These are phyloP conservation scores for Amazona guildingii DNA, from an alignment of 2,113 vertebrate species.

Conservation along the genomic window DNA sequence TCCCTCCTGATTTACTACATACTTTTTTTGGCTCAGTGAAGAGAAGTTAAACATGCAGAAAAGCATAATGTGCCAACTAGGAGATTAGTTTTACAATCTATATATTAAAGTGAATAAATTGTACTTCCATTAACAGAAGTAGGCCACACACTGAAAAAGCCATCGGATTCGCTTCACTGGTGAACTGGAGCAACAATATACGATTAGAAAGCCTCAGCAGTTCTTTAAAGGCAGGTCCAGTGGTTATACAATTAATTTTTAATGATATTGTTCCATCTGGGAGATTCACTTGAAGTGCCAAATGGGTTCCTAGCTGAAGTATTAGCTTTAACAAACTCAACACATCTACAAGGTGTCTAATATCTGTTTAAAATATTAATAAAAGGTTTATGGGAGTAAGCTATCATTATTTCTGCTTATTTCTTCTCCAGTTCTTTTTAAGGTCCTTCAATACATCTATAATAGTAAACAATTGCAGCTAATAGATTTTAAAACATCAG, in stretches of 20 bases:
- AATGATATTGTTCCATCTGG: slow-evolving; percentile 72
- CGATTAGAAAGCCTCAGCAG: slow-evolving; percentile 69
- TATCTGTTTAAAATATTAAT: slow-evolving; percentile 26
- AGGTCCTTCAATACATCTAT: not conserved
- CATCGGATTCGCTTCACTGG: slow-evolving; percentile 67
- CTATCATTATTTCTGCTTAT: not conserved
- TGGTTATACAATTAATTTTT: slow-evolving; percentile 77
- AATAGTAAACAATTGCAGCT: not conserved
- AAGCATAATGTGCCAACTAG: slow-evolving; percentile 26
- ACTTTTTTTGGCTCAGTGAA: not conserved
- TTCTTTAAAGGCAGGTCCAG: slow-evolving; percentile 72
- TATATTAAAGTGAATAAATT: slow-evolving; percentile 49
- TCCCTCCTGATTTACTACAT: not conserved
- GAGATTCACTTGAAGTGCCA: slow-evolving; percentile 61
- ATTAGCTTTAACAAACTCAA: slow-evolving; percentile 57
- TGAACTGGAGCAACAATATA: slow-evolving; percentile 66
- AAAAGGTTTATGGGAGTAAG: slow-evolving; percentile 19
- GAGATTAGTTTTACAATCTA: slow-evolving; percentile 32
- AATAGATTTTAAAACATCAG: not conserved
- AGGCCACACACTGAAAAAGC: slow-evolving; percentile 21
- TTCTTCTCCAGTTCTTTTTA: not conserved
- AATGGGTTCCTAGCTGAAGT: slow-evolving; percentile 49
- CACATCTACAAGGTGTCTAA: not conserved
- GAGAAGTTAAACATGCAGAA: slow-evolving; percentile 19
- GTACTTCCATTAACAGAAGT: slow-evolving; percentile 55